A percentile compares a stretch with the other conserved stretches of the same genome.
These are phyloP conservation scores for Sarcophaga rosellei DNA, from an alignment of 2,888 invertebrate genomes.

Conservation along the genomic window DNA sequence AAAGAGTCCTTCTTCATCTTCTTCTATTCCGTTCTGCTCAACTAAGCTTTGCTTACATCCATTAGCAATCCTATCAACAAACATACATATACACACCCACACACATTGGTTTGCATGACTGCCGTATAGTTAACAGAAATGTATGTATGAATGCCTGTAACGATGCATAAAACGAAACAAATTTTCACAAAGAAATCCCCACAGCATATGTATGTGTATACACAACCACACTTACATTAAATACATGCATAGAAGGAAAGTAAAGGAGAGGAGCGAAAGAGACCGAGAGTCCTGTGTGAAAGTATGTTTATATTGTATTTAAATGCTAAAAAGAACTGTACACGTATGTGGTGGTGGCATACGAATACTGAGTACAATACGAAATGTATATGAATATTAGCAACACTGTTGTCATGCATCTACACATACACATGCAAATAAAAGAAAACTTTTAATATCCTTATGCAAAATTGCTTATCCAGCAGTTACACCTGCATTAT, in stretches of 20 bases:
- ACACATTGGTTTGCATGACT: too few relatives aligned
- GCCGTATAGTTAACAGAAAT: too few relatives aligned
- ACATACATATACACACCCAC: neutral
- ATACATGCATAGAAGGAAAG: neutral
- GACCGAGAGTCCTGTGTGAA: neutral
- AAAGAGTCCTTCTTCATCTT: conserved; percentile 35
- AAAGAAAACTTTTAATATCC: neutral
- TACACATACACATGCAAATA: neutral
- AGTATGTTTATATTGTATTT: neutral
- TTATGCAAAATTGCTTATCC: conserved; percentile 1
- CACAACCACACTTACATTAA: neutral
- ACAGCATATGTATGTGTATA: neutral
- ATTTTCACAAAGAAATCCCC: neutral
- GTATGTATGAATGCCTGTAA: conserved; percentile 3
- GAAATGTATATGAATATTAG: neutral
- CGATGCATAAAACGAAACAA: neutral
- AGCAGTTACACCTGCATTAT: neutral
- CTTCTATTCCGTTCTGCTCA: conserved; percentile 47
- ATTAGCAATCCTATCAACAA: conserved; percentile 38
- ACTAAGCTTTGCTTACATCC: conserved; percentile 54
- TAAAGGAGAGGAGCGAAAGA: too few relatives aligned
- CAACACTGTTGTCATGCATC: neutral
- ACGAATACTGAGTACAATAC: neutral
- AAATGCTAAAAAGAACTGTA: neutral
- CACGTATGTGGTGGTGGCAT: too few relatives aligned